Evolutionary conservation across 1,140 invertebrate species (phyloP), one percentile per base, ranked within the genome.

Genomic region (Neodiprion lecontei): DNA sequence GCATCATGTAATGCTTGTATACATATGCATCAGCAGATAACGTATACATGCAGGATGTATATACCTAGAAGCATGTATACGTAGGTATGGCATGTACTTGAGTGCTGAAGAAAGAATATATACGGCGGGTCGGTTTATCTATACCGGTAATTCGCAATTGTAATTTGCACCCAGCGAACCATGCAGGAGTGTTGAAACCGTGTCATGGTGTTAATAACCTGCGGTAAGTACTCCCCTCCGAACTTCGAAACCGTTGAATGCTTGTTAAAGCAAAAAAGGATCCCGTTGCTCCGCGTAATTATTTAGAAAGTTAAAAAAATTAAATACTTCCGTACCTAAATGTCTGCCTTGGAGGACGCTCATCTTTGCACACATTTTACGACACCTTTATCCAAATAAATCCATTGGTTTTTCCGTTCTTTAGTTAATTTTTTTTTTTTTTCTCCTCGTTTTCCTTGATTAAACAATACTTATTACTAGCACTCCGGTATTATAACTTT

Each of bases 331-430:
- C 82, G 76, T 88, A 89, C 88, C 88, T 86, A 88, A 82, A 79
- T 86, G 87, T 78, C 88, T 84, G 80, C 86, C 86, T 79, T 88
- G 88, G 48, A 89, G 85, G 69, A 89, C 86, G 83, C 87, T 88
- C 88, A 88, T 88, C 78, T 89, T 89, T 79, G 87, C 84, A 79
- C 86, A 88, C 88, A 88, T 88, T 61, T 14, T 61, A 71, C 3
- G 68, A 21, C 68, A 65, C 67, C 23, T 69, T 69, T 69, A 69
- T 69, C 23, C 67, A 69, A 47, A 69, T 47, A 47, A 61, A 14
- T 61, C 53, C 53, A 61, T 61, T 61, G 53, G 11, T 61, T 61
- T 12, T 9, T 40, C 5, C 28, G 1, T 40, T 40, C 28, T 40
- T 40, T 4, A 40, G 28, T 40, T 40, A 0, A 40, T 40, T 40